Conservation (phyloP, 2,113 vertebrate species). For the Heloderma charlesbogerti region DNA sequence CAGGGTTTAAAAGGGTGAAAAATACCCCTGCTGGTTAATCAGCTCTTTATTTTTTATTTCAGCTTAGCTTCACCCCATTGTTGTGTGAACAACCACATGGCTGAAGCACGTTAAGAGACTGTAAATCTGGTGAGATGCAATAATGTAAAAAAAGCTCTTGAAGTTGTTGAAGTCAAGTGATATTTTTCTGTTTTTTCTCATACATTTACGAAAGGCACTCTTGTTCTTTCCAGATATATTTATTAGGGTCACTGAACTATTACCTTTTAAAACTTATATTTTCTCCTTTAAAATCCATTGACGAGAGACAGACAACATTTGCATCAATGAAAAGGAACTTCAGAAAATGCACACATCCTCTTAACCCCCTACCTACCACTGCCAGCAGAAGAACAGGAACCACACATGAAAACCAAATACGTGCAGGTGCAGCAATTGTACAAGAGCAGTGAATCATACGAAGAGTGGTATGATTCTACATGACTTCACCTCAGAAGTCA, state of each 20-base stretch:
- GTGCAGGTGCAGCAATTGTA: not conserved
- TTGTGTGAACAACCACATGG: not conserved
- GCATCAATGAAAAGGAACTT: not conserved
- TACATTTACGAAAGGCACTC: not conserved
- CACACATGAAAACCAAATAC: not conserved
- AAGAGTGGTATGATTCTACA: constrained; percentile 28
- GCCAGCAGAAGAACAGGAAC: not conserved
- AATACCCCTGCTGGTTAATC: not conserved
- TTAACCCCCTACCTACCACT: not conserved
- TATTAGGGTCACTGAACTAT: constrained; percentile 9
- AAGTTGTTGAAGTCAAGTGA: not conserved
- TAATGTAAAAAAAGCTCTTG: not conserved
- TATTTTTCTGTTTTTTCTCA: not conserved
- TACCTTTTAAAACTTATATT: not conserved
- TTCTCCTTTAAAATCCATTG: not conserved
- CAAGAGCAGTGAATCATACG: not conserved
- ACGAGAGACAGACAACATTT: not conserved
- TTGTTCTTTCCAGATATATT: not conserved
- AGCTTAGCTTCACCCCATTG: not conserved
- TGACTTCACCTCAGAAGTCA: constrained; percentile 50
- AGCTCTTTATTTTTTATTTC: not conserved
- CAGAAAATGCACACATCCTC: not conserved
- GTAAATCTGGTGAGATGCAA: not conserved
- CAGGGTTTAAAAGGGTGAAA: not conserved
- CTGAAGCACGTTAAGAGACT: not conserved